These are phyloP conservation scores for Epizoanthus rinbou DNA, from an alignment of 92 coral and sea anemone genomes.

Conservation along the genomic window DNA sequence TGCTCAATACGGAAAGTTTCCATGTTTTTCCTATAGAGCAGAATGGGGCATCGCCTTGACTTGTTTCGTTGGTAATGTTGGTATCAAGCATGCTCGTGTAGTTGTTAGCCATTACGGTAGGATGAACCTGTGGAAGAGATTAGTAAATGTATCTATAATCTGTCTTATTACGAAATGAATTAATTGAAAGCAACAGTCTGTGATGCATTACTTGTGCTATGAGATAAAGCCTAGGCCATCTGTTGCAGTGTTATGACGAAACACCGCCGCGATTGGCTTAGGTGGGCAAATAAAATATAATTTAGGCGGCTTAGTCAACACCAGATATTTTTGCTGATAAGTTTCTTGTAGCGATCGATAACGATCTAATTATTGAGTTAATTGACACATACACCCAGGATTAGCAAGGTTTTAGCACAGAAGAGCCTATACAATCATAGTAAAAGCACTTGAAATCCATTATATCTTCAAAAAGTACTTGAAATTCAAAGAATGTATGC, in stretches of 20 bases:
- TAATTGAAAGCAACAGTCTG: background rate
- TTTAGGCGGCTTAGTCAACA: background rate
- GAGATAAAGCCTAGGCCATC: background rate
- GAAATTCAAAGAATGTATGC: too few relatives aligned
- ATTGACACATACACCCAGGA: conserved; percentile 22
- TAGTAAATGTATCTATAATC: background rate
- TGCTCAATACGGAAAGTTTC: conserved; percentile 4
- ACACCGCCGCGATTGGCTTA: background rate
- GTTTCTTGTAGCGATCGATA: conserved; percentile 24
- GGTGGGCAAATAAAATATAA: conserved; percentile 19
- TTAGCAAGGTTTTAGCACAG: background rate
- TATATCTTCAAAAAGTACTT: too few relatives aligned
- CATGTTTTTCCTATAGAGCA: conserved; percentile 23
- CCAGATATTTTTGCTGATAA: background rate
- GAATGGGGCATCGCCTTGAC: background rate
- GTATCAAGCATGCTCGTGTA: background rate
- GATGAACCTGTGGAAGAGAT: too few relatives aligned
- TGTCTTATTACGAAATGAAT: too few relatives aligned
- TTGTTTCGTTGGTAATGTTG: background rate
- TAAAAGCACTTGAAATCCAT: too few relatives aligned
- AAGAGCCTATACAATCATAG: too few relatives aligned
- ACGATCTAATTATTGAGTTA: conserved; percentile 10
- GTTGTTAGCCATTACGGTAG: background rate
- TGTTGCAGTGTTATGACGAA: background rate
- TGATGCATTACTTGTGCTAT: background rate